A percentile compares a stretch with the other conserved stretches of the same genome.
phyloP scores from a whole-genome alignment of 1,140 invertebrate species.

The Cecropterus lyciades region DNA sequence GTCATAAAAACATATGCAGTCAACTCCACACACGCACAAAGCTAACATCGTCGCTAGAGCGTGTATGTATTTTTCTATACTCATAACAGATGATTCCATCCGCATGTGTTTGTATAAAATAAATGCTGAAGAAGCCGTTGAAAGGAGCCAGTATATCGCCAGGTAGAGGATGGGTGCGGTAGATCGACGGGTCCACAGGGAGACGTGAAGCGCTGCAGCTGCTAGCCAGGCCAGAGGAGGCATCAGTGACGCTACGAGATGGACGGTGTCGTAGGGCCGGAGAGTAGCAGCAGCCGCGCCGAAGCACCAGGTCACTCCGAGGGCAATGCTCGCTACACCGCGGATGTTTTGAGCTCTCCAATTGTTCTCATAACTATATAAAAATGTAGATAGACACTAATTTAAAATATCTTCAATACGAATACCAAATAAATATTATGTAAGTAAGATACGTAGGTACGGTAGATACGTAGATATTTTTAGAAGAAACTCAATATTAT shows the following conservation, averaged over 20 bases:
- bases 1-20: constrained; percentile 73
- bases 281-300: constrained; percentile 56
- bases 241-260: constrained; percentile 55
- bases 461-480: no score
- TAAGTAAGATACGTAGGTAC: no score
- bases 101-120: constrained; percentile 55
- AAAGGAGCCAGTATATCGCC: constrained; percentile 67
- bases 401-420: background rate
- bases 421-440: background rate
- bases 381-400: background rate
- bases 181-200: constrained; percentile 64
- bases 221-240: constrained; percentile 67
- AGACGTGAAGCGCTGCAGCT: constrained; percentile 62
- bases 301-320: constrained; percentile 61
- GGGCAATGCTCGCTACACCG: constrained; percentile 58
- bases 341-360: constrained; percentile 70
- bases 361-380: constrained; percentile 39
- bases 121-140: constrained; percentile 52
- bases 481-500: no score
- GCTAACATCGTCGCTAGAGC: constrained; percentile 52
- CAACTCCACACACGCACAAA: constrained; percentile 58
- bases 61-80: constrained; percentile 63
- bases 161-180: constrained; percentile 67
- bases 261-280: constrained; percentile 55
- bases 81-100: constrained; percentile 31